Evolutionary conservation across 2,113 vertebrate genomes (phyloP), one percentile per base, ranked within the genome.

Genomic region (Brachyhypopomus occidentalis): DNA sequence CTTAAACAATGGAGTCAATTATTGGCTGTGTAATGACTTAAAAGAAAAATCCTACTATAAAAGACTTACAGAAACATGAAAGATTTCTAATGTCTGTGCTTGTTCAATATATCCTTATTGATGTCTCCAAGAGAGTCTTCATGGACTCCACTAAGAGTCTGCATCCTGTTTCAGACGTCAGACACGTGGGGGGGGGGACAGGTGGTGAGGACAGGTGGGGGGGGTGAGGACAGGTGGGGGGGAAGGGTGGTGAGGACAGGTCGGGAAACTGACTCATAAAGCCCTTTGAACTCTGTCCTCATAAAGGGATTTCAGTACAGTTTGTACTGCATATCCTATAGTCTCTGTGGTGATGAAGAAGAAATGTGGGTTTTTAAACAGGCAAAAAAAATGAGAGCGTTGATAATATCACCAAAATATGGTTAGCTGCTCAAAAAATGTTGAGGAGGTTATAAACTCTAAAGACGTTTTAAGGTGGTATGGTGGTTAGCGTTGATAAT

Each of bases 121-220:
- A 71, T 27, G 66, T 71, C 48, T 79, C 77, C 77, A 79, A 79
- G n/a, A 60, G 67, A n/a, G 67, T 71, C 66, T 72, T 67, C 17
- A 20, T 30, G 36, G 77, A 79, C 67, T 2, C 20, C 5, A n/a
- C 36, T 8, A 59, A 38, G 34, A 38, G 70, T 34, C 78, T 73
- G 27, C 38, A 80, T 80, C 41, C 27, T 27, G 52, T 64, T 80
- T 73, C 60, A 80, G 63, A 70, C 69, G 55, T 73, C 73, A 64
- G 41, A 6, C 34, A 52, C 41, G 71, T 20, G 59, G 41, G 16
- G 19, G 41, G 16, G 19, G 62, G 14, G 4, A 72, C 78, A 30
- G 30, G 30, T 30, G 30, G 30, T 30, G 30, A 30, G 30, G 30
- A 3, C 30, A 30, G 30, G 30, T 30, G 30, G 30, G 30, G 30